Base-by-base conservation (phyloP, 2,888 invertebrate genomes). In the Acronicta leporina region DNA sequence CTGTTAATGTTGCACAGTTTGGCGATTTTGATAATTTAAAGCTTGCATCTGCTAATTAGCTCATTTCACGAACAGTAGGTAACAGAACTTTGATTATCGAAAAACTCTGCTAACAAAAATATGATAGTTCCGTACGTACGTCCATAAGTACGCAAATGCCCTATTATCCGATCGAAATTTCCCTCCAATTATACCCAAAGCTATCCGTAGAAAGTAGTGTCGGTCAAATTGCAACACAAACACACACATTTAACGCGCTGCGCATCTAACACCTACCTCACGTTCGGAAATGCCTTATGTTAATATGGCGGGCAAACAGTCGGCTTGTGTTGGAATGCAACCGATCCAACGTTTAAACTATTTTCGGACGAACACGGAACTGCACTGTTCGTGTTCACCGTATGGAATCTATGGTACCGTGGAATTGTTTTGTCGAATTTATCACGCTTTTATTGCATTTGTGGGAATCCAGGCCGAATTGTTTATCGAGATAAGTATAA, bases 341-440 rank as follows among this genome's bases (percentile, higher is more conserved):
- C 80, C 82, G 82, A 81, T 85, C 83, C 80, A 80, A 75, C 76
- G 77, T 75, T 79, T 73, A 77, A 82, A 84, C 89, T 90, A 90
- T 90, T 90, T 88, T 85, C 81, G 90, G 87, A 86, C 73, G 83
- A 83, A 88, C 84, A 84, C 85, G 89, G 89, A 89, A 89, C 86
- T 80, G 73, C 69, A 75, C 73, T 77, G 79, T 79, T 73, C 76
- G 77, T 77, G 79, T 79, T 73, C 76, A 77, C 68, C 71, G 64
- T 63, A 68, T 68, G 45, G 58, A 77, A 75, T 75, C 75, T 69
- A 72, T 73, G 71, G 65, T 63, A 73, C 63, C 68, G 65, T 63
- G 70, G 76, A 68, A 77, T 80, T 77, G 80, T 81, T 80, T 73
- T 71, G 70, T 67, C 56, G 59, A 52, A 76, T 76, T 79, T 73